Base-by-base conservation (phyloP, 2,888 invertebrate genomes). In the Steromphala cineraria region DNA sequence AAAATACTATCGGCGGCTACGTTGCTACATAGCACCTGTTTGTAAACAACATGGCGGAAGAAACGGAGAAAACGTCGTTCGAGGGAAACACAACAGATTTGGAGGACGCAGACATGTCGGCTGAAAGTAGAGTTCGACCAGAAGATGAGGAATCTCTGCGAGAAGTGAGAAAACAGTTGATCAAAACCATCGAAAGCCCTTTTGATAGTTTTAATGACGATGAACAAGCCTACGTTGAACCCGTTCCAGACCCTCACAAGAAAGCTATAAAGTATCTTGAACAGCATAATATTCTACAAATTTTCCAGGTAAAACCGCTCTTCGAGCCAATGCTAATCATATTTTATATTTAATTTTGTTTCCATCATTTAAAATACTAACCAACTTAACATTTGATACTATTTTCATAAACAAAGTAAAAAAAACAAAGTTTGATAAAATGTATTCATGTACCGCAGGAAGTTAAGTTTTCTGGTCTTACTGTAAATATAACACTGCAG, bases 251-350 rank as follows among this genome's bases (percentile, higher is more conserved):
- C 81, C 92, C 92, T 5, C 91, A 90, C 81, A 87, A 86, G 67
- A 91, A 90, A 85, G 91, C 92, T 15, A 89, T 91, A 40, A 88
- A 85, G 78, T 92, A 91, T 85, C 82, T 92, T 13, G 91, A 91
- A 82, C 87, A 90, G 74, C 92, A 92, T 71, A 88, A 90, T 78
- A 89, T 92, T 62, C 82, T 91, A 40, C 90, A 90, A 75, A 83
- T 92, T 19, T 92, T 92, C 83, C 91, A 91, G 90, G 92, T 91
- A 82, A 31, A 10, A 56, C 19, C 8, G 13, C 24, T 19, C 1
- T 56, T 21, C 7, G 19, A 10, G 4, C 3, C 4, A 55, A 55
- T 55, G 19, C n/a, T n/a, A 7, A 55, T n/a, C n/a, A n/a, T n/a
- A n/a, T n/a, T n/a, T n/a, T n/a, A n/a, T n/a, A n/a, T n/a, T n/a